phyloP scores from a whole-genome alignment of 2,888 invertebrate species.

The Lomographa bimaculata region DNA sequence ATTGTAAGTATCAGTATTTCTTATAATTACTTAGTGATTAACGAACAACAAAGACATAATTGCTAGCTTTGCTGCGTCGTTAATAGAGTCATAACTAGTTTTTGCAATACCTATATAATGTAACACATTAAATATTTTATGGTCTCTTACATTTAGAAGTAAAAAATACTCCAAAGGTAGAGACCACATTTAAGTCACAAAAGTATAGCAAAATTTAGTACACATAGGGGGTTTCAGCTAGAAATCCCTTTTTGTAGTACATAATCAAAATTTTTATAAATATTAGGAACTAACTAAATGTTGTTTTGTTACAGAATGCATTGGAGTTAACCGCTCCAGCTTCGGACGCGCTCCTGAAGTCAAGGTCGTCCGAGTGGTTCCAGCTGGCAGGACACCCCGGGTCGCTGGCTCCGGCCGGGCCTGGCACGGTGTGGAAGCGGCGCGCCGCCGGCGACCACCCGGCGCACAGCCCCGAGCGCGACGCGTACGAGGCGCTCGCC shows the following conservation, averaged over 20 bases:
- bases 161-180: no score
- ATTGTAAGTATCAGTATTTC: constrained; percentile 86
- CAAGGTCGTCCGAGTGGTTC: constrained; percentile 90
- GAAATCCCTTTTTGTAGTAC: no score
- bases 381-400: constrained; percentile 97
- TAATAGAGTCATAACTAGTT: no score
- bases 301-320: constrained; percentile 88
- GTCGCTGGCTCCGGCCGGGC: constrained; percentile 95
- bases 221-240: no score
- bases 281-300: no score
- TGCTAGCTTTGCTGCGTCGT: neutral
- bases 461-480: constrained; percentile 88
- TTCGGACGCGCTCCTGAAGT: constrained; percentile 92
- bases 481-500: constrained; percentile 91
- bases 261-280: no score
- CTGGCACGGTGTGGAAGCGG: constrained; percentile 97
- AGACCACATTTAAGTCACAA: no score
- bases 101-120: no score
- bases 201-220: no score
- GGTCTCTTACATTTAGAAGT: no score
- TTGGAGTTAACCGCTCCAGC: constrained; percentile 95
- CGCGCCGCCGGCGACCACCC: constrained; percentile 88
- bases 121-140: no score
- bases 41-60: neutral
- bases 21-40: neutral